Conservation (phyloP, 2,888 invertebrate genomes). For the Caenorhabditis sp. region DNA sequence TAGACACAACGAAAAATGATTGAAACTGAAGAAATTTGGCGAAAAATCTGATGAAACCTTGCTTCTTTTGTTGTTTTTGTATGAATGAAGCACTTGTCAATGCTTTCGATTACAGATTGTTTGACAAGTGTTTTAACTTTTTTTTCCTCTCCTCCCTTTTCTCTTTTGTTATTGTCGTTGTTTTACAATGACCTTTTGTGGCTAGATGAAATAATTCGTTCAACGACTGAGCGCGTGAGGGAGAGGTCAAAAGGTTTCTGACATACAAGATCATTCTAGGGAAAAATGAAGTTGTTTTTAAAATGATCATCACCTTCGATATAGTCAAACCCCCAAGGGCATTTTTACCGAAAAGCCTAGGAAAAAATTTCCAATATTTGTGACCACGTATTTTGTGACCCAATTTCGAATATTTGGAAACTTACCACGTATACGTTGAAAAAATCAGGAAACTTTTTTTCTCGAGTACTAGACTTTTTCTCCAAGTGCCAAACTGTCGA, state of each 20-base stretch:
- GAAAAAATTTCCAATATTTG: too few species aligned
- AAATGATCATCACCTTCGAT: too few species aligned
- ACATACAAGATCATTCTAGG: too few species aligned
- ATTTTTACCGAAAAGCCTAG: too few species aligned
- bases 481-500: too few species aligned
- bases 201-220: not conserved
- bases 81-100: constrained; percentile 1
- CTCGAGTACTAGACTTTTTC: too few species aligned
- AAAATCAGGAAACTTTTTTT: too few species aligned
- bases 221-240: not conserved
- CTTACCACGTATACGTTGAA: too few species aligned
- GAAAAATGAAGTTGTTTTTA: too few species aligned
- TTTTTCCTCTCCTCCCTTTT: not conserved
- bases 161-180: not conserved
- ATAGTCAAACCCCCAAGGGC: too few species aligned
- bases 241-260: not conserved
- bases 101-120: constrained; percentile 2
- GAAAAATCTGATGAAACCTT: not conserved
- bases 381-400: too few species aligned
- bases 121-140: constrained; percentile 1
- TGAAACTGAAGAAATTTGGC: not conserved
- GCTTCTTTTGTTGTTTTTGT: not conserved
- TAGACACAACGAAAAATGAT: not conserved
- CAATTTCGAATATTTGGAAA: too few species aligned
- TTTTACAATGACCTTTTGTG: not conserved